Evolutionary conservation across 1,140 invertebrate species (phyloP), one percentile per base, ranked within the genome.

Genomic region (Brachionus rubens): DNA sequence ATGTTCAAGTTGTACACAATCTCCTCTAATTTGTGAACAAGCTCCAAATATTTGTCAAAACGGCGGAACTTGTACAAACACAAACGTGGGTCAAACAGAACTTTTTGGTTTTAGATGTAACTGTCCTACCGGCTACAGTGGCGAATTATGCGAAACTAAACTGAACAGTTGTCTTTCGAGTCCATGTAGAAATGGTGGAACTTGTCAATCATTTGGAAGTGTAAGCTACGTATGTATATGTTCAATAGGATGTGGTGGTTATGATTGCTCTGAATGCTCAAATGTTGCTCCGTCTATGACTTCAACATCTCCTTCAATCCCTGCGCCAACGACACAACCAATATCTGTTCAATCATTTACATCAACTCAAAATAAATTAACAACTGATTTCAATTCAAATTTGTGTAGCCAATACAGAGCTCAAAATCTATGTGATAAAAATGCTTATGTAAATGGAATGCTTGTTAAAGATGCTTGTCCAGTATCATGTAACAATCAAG

Each of bases 61-160:
- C 79, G 80, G 80, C 2, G 82, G 80, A 0, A 79, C 78, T n/a
- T 82, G 82, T 78, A 19, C 75, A 24, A 50, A 50, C 43, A 33
- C 14, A 1, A 50, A 40, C 36, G 65, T 46, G 12, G 16, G 19
- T 47, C 16, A 26, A 43, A 47, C 2, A 33, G 43, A 36, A n/a
- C 2, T 46, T n/a, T 48, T 70, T 70, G 40, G 40, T 9, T 75
- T 75, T 56, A 94, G 92, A 0, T 83, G 81, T 50, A 6, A 56
- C 10, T 83, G 81, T 75, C 77, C 79, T n/a, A 76, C 79, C 26
- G 80, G 80, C 40, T 78, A 77, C 56, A 80, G 79, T 75, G 82
- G 82, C n/a, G 24, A 36, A 26, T 65, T 79, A 19, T 80, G 79
- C 70, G 79, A 79, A 67, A 78, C 91, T 24, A 97, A 70, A 70